Evolutionary conservation across 92 coral and sea anemone genomes (phyloP), one percentile per base, ranked within the genome.

Genomic region (Phenganax stokvisi): DNA sequence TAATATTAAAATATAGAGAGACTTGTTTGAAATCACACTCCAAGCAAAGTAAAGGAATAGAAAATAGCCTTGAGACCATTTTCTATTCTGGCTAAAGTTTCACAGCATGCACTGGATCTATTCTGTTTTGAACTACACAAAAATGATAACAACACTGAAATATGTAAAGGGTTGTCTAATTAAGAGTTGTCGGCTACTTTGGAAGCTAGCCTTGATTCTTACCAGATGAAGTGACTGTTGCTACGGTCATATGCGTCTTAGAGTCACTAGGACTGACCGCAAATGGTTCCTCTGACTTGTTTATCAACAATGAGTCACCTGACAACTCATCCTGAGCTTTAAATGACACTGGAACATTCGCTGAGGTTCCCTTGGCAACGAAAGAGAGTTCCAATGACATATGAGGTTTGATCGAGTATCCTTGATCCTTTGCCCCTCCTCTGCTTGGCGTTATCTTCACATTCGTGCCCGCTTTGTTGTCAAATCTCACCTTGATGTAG

Each of bases 381-480:
- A 88, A 96, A 30, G 93, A 92, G 20, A 96, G 86, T 56, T 96
- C 96, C 77, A 96, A 79, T 25, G 97, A 90, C 99, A 96, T 96
- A 76, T 92, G 99, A 6, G 99, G 97, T 59, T 92, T 89, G 69
- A 96, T 88, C 8, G 89, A 85, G 84, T 96, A 96, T 31, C 99
- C 99, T 81, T 96, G 92, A 74, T 84, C 90, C 83, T 86, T 90
- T 37, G 89, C 88, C 83, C 88, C 91, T 10, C 99, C 99, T 85
- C 87, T 96, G 81, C 92, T 96, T 71, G 99, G 99, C 37, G 89
- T 89, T 15, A 96, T 78, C 56, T 85, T 89, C 55, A 96, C 90
- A 65, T 91, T 86, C 6, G 76, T 80, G 1, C 99, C 99, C 11
- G 99, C 99, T 59, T 89, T 89, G 85, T 96, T 96, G 80, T 88